Evolutionary conservation across 1,140 invertebrate genomes (phyloP), one percentile per base, ranked within the genome.

Genomic region (Drosophila truncata): DNA sequence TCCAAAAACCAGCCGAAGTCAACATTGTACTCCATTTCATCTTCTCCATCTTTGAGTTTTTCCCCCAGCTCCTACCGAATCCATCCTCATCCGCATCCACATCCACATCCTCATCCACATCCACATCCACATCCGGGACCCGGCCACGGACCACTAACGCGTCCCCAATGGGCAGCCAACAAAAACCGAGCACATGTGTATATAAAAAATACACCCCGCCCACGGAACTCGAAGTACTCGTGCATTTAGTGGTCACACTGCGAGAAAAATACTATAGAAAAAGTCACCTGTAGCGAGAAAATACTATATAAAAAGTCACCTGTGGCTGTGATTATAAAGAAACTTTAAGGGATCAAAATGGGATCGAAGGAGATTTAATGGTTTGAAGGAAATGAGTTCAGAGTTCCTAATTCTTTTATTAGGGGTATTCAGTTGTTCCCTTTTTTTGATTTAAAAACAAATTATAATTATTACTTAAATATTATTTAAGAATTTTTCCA

Each of bases 151-250:
- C 84, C 84, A 88, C 84, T 88, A 88, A 88, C 84, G 84, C 84
- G 84, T 88, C 84, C 84, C 85, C 84, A 90, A 88, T 88, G 84
- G 84, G 65, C 84, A 87, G 84, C 84, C 84, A 80, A 84, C 80
- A 87, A 87, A 87, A 84, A 84, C 75, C 84, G 80, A 67, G 66
- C 65, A 80, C 79, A 72, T 74, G 81, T 80, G 76, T 83, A 67
- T 90, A 85, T 72, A 87, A 81, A 86, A 79, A 86, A 82, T 25
- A 54, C 18, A 60, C 57, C 25, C 61, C 78, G 61, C 50, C 75
- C 59, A 29, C 67, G 46, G 35, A 77, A 67, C 75, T 67, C 52
- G n/a, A 58, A 88, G 84, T 88, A 82, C 75, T 87, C 75, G 84
- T 87, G 84, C 84, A 87, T 87, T 87, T 88, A 84, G 84, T 78